These are phyloP conservation scores for Chydorus sphaericus DNA, from an alignment of 2,888 invertebrate genomes.

Conservation along the genomic window DNA sequence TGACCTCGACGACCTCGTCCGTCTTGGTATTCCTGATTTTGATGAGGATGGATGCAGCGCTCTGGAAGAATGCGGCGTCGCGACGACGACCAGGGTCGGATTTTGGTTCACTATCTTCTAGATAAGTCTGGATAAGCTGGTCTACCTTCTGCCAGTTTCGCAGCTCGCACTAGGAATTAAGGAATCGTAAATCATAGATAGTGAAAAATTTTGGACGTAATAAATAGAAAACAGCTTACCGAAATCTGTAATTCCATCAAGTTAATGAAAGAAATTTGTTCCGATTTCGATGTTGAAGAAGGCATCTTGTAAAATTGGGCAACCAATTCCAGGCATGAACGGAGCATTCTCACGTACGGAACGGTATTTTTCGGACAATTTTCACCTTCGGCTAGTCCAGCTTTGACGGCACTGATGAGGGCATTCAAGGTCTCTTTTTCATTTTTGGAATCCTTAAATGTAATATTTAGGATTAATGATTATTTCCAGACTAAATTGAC, in stretches of 20 bases:
- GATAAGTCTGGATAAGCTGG: neutral
- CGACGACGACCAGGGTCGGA: neutral
- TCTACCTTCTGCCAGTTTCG: slow-evolving; percentile 1
- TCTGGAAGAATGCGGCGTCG: neutral
- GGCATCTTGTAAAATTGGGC: neutral
- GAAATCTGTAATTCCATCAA: neutral
- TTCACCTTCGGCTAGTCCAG: neutral
- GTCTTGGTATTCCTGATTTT: neutral
- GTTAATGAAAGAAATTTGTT: neutral
- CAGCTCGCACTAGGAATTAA: neutral
- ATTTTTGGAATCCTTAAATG: neutral
- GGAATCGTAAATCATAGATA: no score
- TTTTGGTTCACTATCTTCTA: neutral
- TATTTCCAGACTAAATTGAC: neutral
- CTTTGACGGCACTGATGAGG: neutral
- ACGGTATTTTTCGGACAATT: neutral
- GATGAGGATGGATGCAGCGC: neutral
- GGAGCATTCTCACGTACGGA: neutral
- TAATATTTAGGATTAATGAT: neutral
- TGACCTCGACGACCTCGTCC: neutral
- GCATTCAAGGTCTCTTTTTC: neutral
- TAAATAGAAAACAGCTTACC: no score
- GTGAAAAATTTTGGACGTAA: no score
- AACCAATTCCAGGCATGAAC: neutral
- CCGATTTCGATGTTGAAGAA: neutral